Conservation (phyloP, 2,113 vertebrate genomes). For the Myiozetetes cayanensis region DNA sequence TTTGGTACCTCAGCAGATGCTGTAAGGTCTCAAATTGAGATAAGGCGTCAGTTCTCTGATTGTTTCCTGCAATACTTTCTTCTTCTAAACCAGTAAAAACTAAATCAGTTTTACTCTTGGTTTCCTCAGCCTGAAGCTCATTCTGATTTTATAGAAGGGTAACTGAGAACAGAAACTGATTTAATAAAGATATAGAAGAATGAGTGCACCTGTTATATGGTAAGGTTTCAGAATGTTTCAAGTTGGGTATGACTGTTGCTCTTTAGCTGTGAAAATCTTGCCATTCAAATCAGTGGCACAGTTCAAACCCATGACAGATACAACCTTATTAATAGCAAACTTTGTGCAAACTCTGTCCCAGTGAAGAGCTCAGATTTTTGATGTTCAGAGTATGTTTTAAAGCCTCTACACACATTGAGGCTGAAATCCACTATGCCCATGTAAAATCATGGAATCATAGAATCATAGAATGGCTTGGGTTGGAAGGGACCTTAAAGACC, state of each 20-base stretch:
- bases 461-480: neutral
- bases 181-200: neutral
- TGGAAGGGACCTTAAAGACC: neutral
- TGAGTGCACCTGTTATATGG: neutral
- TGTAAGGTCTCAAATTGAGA: neutral
- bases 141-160: neutral
- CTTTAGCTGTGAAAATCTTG: neutral
- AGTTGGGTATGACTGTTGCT: neutral
- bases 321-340: neutral
- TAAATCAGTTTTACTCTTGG: neutral
- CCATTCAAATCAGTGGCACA: neutral
- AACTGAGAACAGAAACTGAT: neutral
- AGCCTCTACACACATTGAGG: accelerated
- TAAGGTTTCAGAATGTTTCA: neutral
- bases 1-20: neutral
- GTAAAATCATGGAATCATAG: neutral
- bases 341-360: neutral
- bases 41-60: neutral
- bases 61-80: neutral
- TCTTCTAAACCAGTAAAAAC: neutral
- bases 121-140: neutral
- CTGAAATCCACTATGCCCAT: neutral
- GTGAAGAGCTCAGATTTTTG: neutral
- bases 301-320: neutral
- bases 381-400: neutral